Conservation (phyloP, 2,113 vertebrate genomes). For the Balaenoptera acutorostrata region DNA sequence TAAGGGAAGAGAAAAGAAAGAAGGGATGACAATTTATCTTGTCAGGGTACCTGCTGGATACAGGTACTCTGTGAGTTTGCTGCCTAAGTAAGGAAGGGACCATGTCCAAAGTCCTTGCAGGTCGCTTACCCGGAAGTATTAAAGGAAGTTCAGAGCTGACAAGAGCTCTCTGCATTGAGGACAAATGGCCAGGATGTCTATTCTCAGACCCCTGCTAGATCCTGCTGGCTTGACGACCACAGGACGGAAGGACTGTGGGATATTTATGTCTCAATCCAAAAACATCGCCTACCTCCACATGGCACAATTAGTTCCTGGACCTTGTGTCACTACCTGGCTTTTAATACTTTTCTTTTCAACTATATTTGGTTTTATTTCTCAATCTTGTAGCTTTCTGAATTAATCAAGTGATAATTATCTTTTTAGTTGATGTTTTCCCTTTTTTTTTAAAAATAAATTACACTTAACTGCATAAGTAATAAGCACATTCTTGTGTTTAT, state of each 20-base stretch:
- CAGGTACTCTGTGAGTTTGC: background rate
- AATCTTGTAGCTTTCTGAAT: background rate
- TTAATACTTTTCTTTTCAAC: background rate
- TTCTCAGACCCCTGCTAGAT: background rate
- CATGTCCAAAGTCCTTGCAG: background rate
- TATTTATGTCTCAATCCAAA: background rate
- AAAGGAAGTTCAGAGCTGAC: background rate
- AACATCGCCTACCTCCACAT: background rate
- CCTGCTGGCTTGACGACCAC: background rate
- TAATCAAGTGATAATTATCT: background rate
- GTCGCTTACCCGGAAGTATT: background rate
- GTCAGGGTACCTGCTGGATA: background rate
- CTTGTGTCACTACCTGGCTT: background rate
- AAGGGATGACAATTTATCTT: background rate
- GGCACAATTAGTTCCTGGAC: background rate
- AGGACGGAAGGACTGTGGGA: background rate
- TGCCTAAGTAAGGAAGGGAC: background rate
- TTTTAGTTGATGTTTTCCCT: background rate
- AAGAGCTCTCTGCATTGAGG: background rate
- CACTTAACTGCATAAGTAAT: background rate
- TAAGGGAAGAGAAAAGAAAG: background rate
- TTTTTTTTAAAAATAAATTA: constrained; percentile 18
- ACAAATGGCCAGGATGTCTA: background rate
- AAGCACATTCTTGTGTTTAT: background rate
- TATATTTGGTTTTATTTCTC: background rate